These are phyloP conservation scores for Mormyrus hasselquistii DNA, from an alignment of 2,797 vertebrate genomes.

Conservation along the genomic window DNA sequence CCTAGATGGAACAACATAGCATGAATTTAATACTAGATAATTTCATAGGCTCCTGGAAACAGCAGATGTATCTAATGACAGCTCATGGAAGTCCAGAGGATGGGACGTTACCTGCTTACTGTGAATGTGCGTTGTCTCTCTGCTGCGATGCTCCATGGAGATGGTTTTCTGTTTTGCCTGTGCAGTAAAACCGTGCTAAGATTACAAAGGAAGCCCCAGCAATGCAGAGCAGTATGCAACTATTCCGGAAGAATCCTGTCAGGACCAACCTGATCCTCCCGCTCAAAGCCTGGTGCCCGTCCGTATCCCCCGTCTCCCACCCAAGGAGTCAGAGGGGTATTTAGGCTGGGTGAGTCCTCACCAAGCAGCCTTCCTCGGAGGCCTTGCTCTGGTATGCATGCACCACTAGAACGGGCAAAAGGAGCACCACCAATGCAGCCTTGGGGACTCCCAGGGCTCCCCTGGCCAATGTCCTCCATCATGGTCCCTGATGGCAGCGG, in stretches of 20 bases:
- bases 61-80: not conserved
- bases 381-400: constrained; percentile 75
- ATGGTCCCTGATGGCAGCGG: constrained; percentile 50
- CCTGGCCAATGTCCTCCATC: constrained; percentile 59
- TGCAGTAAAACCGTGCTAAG: constrained; percentile 29
- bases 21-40: not conserved
- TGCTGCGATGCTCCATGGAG: constrained; percentile 76
- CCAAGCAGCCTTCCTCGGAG: constrained; percentile 75
- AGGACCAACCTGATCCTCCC: constrained; percentile 86
- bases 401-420: constrained; percentile 67
- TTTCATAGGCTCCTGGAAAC: not conserved
- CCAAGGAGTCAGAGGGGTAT: constrained; percentile 65
- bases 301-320: constrained; percentile 79
- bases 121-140: constrained; percentile 77
- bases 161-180: constrained; percentile 87
- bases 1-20: constrained; percentile 57
- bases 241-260: not conserved
- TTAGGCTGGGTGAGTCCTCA: constrained; percentile 65
- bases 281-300: constrained; percentile 91
- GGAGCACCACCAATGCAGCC: constrained; percentile 36
- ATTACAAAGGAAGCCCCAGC: not conserved
- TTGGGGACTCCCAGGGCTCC: constrained; percentile 69
- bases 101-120: constrained; percentile 82
- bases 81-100: not conserved
- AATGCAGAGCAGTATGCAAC: not conserved